These are phyloP conservation scores for Protomyctophum bolini DNA, from an alignment of 2,113 vertebrate genomes.

Conservation along the genomic window DNA sequence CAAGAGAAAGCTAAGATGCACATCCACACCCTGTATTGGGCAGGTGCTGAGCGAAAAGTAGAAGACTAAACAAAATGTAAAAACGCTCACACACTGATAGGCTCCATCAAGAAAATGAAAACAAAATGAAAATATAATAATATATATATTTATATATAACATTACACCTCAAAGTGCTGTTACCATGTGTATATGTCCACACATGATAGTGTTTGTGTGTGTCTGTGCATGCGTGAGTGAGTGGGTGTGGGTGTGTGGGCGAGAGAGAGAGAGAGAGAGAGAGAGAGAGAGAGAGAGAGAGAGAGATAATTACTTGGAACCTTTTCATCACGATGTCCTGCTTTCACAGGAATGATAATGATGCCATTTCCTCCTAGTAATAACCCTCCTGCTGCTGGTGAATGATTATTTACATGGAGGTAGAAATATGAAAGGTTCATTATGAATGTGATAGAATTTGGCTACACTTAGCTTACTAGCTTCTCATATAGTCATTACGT, in stretches of 20 bases:
- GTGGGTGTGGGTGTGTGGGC: background rate
- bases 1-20: too few relatives aligned
- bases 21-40: too few relatives aligned
- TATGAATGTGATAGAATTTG: background rate
- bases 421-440: constrained; percentile 37
- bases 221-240: background rate
- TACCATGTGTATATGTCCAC: too few relatives aligned
- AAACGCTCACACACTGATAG: too few relatives aligned
- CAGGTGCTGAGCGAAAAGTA: too few relatives aligned
- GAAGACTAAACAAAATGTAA: too few relatives aligned
- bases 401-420: constrained; percentile 55
- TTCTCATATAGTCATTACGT: background rate
- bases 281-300: background rate
- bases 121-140: too few relatives aligned
- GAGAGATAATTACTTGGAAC: constrained; percentile 22
- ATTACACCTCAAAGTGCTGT: too few relatives aligned
- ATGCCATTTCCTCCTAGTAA: constrained; percentile 51
- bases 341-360: constrained; percentile 48
- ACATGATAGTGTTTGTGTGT: constrained; percentile 1
- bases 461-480: constrained; percentile 16
- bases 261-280: background rate
- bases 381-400: constrained; percentile 37
- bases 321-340: constrained; percentile 10
- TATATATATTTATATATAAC: too few relatives aligned
- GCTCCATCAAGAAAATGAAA: too few relatives aligned